phyloP scores from a whole-genome alignment of 2,113 vertebrate genomes.

The Anguilla rostrata region DNA sequence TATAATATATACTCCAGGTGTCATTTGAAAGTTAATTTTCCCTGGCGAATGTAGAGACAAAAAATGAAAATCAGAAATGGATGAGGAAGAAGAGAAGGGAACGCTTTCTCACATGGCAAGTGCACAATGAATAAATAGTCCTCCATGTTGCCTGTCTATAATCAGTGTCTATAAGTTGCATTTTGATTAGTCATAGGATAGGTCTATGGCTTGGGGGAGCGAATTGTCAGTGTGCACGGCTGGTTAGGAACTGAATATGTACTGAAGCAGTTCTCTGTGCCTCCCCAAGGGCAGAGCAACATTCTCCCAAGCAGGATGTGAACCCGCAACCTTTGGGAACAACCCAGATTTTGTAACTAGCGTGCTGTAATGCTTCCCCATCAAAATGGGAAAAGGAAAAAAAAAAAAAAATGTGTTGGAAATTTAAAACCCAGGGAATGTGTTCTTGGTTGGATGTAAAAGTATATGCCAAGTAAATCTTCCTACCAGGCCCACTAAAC shows the following conservation, averaged over 20 bases:
- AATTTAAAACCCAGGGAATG: too few species aligned
- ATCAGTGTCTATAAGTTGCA: not conserved
- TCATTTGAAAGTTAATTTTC: slow-evolving; percentile 7
- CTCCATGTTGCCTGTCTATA: not conserved
- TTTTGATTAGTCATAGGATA: not conserved
- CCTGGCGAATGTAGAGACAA: not conserved
- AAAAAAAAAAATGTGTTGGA: too few species aligned
- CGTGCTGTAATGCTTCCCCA: too few species aligned
- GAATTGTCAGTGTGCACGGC: not conserved
- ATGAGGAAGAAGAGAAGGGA: not conserved
- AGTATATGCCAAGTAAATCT: too few species aligned
- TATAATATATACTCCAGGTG: not conserved
- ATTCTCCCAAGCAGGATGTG: not conserved
- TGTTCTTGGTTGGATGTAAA: too few species aligned
- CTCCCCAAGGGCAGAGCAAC: not conserved
- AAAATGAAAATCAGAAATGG: not conserved
- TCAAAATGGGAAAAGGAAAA: too few species aligned
- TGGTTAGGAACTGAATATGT: not conserved
- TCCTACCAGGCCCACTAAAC: too few species aligned
- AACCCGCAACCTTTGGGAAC: not conserved
- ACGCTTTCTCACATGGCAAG: not conserved
- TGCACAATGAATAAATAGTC: not conserved
- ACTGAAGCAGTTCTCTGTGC: not conserved
- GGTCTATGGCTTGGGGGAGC: not conserved
- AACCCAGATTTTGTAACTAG: not conserved